Evolutionary conservation across 2,113 vertebrate species (phyloP).

Genomic region (Gyps fulvus): DNA sequence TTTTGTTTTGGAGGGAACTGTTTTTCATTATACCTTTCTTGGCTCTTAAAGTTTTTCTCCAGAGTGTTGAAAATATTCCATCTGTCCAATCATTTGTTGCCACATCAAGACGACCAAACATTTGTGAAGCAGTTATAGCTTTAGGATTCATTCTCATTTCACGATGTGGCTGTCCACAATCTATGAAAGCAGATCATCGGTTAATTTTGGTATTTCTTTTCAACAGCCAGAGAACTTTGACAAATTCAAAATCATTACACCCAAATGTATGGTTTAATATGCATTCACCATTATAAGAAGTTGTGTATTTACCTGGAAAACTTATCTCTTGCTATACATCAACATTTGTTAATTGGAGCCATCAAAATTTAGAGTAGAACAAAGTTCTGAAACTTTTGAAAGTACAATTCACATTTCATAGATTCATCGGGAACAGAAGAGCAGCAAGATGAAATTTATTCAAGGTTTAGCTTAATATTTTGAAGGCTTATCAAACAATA

Average conservation of each 20-base stretch:
- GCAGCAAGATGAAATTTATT: neutral
- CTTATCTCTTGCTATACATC: neutral
- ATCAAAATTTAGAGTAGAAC: neutral
- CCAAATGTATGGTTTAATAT: neutral
- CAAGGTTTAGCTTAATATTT: neutral
- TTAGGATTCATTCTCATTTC: slow-evolving; percentile 99
- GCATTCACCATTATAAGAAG: neutral
- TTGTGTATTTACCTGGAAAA: neutral
- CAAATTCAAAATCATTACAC: neutral
- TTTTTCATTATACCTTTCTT: slow-evolving; percentile 84
- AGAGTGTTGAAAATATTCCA: slow-evolving; percentile 93
- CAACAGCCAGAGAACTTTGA: neutral
- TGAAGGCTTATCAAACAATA: neutral
- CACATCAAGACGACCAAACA: slow-evolving; percentile 94
- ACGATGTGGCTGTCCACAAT: slow-evolving; percentile 89
- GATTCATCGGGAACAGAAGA: neutral
- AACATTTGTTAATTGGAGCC: neutral
- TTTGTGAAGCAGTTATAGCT: slow-evolving; percentile 94
- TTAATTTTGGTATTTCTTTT: neutral
- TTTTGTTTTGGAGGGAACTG: neutral
- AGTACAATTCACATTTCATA: neutral
- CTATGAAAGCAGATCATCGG: slow-evolving; percentile 58
- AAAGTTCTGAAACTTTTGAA: neutral
- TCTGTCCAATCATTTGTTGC: slow-evolving; percentile 98
- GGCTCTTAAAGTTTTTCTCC: slow-evolving; percentile 92